A percentile compares a stretch with the other conserved stretches of the same genome.
phyloP scores from a whole-genome alignment of 2,888 invertebrate species.

The Disparrhopalites patrizii region DNA sequence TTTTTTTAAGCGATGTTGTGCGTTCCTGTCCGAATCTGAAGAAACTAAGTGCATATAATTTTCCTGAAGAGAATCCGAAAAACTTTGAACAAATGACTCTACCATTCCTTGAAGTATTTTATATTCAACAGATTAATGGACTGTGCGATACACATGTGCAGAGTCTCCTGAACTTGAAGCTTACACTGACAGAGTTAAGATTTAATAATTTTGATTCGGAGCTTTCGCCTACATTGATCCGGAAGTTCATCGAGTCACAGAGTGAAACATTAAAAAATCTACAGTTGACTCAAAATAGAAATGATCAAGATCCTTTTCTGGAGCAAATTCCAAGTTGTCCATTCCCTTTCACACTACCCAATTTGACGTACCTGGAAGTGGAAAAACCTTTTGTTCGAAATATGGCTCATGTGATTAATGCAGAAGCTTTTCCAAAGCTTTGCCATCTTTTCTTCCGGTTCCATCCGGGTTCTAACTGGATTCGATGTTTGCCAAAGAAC shows the following conservation, averaged over 20 bases:
- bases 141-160: conserved; percentile 3
- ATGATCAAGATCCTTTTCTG: neutral
- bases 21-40: conserved; percentile 7
- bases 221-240: conserved; percentile 8
- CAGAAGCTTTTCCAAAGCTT: neutral
- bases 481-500: neutral
- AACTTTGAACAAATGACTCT: neutral
- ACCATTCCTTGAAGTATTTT: conserved; percentile 9
- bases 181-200: neutral
- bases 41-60: conserved; percentile 12
- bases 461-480: conserved; percentile 2
- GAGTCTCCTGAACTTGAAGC: neutral
- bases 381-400: conserved; percentile 14
- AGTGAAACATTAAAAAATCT: conserved; percentile 1
- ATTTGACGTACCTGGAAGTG: conserved; percentile 10
- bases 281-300: neutral
- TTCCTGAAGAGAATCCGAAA: conserved; percentile 5
- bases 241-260: conserved; percentile 9
- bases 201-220: conserved; percentile 8
- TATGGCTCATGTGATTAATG: conserved; percentile 7
- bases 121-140: conserved; percentile 1
- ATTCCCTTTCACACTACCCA: neutral
- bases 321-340: conserved; percentile 11
- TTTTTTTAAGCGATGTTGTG: conserved; percentile 6
- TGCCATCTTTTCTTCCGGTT: conserved; percentile 7